A percentile compares a stretch with the other conserved stretches of the same genome.
Evolutionary conservation across 2,113 vertebrate genomes (phyloP).

Genomic region (Rhizomys pruinosus): DNA sequence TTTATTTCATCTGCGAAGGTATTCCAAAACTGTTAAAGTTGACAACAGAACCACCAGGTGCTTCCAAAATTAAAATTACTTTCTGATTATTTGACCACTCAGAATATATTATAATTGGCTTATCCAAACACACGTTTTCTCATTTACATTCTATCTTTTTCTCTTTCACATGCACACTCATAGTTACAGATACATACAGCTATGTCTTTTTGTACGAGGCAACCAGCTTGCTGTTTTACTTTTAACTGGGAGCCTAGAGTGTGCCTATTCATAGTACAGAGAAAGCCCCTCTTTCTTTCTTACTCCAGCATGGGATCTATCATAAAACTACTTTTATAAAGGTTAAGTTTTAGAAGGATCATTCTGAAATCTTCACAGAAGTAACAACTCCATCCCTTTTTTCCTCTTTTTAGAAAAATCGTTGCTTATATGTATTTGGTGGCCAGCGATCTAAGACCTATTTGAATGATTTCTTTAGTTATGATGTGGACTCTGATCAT

Average conservation of each 20-base stretch:
- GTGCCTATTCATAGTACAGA: not conserved
- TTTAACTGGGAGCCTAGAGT: not conserved
- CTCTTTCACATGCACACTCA: not conserved
- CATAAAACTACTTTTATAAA: not conserved
- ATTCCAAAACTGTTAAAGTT: conserved; percentile 31
- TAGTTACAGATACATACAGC: not conserved
- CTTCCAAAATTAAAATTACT: conserved; percentile 49
- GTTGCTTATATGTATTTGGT: conserved; percentile 97
- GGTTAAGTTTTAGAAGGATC: not conserved
- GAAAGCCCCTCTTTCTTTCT: not conserved
- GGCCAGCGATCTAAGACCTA: conserved; percentile 99
- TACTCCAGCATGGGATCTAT: not conserved
- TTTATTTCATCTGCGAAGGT: conserved; percentile 21
- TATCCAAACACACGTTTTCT: not conserved
- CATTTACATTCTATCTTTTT: not conserved
- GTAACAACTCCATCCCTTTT: conserved; percentile 34
- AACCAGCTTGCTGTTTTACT: not conserved
- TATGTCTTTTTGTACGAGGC: not conserved
- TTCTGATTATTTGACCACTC: not conserved
- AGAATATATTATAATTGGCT: not conserved
- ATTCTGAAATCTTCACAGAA: conserved; percentile 58
- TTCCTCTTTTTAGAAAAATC: conserved; percentile 92
- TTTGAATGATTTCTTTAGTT: conserved; percentile 99
- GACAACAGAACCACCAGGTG: conserved; percentile 11
- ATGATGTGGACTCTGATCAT: conserved; percentile 97